These are phyloP conservation scores for Neolamprologus tretocephalus DNA, from an alignment of 2,113 vertebrate genomes.

Conservation along the genomic window DNA sequence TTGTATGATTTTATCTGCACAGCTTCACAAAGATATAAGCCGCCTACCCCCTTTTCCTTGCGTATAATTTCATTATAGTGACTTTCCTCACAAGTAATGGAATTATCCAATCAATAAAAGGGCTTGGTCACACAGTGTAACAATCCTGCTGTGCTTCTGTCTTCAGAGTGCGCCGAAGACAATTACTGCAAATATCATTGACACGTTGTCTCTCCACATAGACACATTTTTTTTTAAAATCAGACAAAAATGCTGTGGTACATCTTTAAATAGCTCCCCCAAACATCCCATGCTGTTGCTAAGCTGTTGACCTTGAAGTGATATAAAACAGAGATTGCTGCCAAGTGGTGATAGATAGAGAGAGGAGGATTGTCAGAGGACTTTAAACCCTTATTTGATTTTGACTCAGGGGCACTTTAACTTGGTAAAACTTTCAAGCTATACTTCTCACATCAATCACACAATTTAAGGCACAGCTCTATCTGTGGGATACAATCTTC, in stretches of 20 bases:
- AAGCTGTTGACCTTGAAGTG: constrained; percentile 31
- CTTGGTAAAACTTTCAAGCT: constrained; percentile 51
- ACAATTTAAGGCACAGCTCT: neutral
- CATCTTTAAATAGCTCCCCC: neutral
- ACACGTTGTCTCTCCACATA: neutral
- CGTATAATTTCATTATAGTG: neutral
- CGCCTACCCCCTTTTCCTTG: neutral
- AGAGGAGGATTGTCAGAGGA: constrained; percentile 4
- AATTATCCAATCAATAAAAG: constrained; percentile 35
- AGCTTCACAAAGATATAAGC: neutral
- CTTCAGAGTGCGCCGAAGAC: neutral
- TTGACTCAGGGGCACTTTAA: constrained; percentile 39
- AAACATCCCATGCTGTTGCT: neutral
- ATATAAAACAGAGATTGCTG: constrained; percentile 26
- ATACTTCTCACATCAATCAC: constrained; percentile 48
- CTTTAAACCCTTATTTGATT: constrained; percentile 46
- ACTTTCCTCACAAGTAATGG: constrained; percentile 2
- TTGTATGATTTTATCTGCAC: neutral
- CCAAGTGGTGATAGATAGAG: constrained; percentile 22
- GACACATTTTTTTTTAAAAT: neutral
- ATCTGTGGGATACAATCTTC: neutral
- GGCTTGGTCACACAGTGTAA: constrained; percentile 2
- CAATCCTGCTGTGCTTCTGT: neutral
- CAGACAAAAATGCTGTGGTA: neutral
- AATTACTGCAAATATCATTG: neutral